Percentiles rank a stretch among this genome's conserved stretches.
These are phyloP conservation scores for Callimorpha dominula DNA, from an alignment of 2,888 invertebrate species.

Conservation along the genomic window DNA sequence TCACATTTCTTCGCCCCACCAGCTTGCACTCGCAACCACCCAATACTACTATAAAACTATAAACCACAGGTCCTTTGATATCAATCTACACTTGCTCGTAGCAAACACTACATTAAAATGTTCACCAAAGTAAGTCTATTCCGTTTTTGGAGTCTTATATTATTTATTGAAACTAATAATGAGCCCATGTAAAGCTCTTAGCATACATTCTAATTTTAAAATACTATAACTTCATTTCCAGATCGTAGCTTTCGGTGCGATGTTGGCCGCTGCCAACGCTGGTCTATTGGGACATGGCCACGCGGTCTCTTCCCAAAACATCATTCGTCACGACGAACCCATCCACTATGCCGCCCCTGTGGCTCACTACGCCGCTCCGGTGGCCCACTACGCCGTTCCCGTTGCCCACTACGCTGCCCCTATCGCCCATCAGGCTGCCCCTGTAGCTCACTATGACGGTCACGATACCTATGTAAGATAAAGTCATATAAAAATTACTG, in stretches of 20 bases:
- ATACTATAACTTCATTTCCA: slow-evolving; percentile 9
- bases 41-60: slow-evolving; percentile 52
- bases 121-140: slow-evolving; percentile 59
- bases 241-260: slow-evolving; percentile 42
- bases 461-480: slow-evolving; percentile 58
- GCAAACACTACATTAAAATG: slow-evolving; percentile 51
- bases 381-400: slow-evolving; percentile 35
- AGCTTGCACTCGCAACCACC: slow-evolving; percentile 15
- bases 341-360: slow-evolving; percentile 45
- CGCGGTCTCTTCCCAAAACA: slow-evolving; percentile 48
- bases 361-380: slow-evolving; percentile 30
- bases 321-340: slow-evolving; percentile 49
- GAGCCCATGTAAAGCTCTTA: not conserved
- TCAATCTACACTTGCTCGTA: slow-evolving; percentile 52
- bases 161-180: not conserved
- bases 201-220: not conserved
- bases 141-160: not conserved
- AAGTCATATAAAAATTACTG: not conserved
- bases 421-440: slow-evolving; percentile 52
- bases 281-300: slow-evolving; percentile 55
- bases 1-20: slow-evolving; percentile 55
- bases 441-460: slow-evolving; percentile 57
- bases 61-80: slow-evolving; percentile 41
- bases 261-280: slow-evolving; percentile 66
- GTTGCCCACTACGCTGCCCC: slow-evolving; percentile 56